A percentile compares a stretch with the other conserved stretches of the same genome.
These are phyloP conservation scores for Harpagifer antarcticus DNA, from an alignment of 2,797 vertebrate genomes.

Conservation along the genomic window DNA sequence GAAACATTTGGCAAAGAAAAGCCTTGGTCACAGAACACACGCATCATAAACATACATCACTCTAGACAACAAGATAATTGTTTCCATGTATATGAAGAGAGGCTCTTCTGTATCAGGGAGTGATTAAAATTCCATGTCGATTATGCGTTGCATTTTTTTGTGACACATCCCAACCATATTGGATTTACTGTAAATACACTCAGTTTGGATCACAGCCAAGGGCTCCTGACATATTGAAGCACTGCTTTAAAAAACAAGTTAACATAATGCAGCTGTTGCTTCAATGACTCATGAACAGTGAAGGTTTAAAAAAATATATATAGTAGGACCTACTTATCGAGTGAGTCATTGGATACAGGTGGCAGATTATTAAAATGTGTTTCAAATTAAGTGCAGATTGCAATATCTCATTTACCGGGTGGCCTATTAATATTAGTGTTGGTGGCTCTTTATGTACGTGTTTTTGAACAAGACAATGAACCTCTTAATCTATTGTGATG, in stretches of 20 bases:
- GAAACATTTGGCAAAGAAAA: neutral
- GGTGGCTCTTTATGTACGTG: neutral
- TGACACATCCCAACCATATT: constrained; percentile 39
- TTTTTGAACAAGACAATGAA: neutral
- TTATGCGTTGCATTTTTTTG: constrained; percentile 25
- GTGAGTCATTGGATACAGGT: neutral
- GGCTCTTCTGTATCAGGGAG: constrained; percentile 29
- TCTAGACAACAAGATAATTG: constrained; percentile 40
- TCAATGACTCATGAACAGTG: neutral
- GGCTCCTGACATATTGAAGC: constrained; percentile 25
- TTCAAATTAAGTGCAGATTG: neutral
- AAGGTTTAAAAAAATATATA: neutral
- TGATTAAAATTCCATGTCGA: constrained; percentile 34
- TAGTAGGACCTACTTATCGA: neutral
- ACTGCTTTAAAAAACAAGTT: constrained; percentile 13
- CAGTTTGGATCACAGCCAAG: constrained; percentile 5
- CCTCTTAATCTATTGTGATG: too few species aligned
- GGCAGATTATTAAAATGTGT: neutral
- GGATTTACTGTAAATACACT: constrained; percentile 11
- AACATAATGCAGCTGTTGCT: constrained; percentile 29
- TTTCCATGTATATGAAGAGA: constrained; percentile 42
- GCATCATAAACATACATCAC: constrained; percentile 9
- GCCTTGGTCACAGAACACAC: neutral
- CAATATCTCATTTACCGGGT: neutral
- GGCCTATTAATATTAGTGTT: neutral